Evolutionary conservation across 2,888 invertebrate genomes (phyloP), one percentile per base, ranked within the genome.

Genomic region (Plebejus melissa): DNA sequence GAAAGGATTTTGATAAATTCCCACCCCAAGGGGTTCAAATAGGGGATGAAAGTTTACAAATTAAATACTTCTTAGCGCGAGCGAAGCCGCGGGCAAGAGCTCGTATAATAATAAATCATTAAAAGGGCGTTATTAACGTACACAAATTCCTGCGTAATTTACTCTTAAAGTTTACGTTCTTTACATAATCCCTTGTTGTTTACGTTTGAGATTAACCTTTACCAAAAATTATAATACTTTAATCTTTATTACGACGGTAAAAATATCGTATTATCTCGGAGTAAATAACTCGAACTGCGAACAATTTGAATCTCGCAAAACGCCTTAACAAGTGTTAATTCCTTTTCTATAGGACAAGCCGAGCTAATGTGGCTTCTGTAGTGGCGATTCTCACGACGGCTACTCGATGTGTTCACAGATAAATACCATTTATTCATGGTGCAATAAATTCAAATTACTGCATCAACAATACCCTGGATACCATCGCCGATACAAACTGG

Each of bases 401-500:
- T 85, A 83, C 75, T 88, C 90, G 92, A 91, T 92, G 84, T 86
- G 90, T 85, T 82, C 80, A 82, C 83, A 84, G 91, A 92, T 91
- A 92, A 84, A 85, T 85, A 90, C 91, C 90, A 91, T 93, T 92
- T 92, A 91, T 91, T 89, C 91, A 90, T 87, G 88, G 85, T 85
- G 93, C 91, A 93, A 94, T 94, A 94, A 94, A 94, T 94, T 94
- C 93, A 93, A 94, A 94, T 94, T 94, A 94, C 93, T 84, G 93
- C 91, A 93, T 93, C 92, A 92, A 93, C 93, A 93, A 93, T 93
- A 92, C 88, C 87, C 85, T 80, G 90, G 93, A 93, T 94, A 91
- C 83, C 86, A 93, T 92, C 92, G 87, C 81, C 84, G 74, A 75
- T 72, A 72, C 72, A 11, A 50, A 72, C 72, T 54, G 28, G 72